Conservation (phyloP, 2,888 invertebrate genomes). For the Trypoxylon attenuatum region DNA sequence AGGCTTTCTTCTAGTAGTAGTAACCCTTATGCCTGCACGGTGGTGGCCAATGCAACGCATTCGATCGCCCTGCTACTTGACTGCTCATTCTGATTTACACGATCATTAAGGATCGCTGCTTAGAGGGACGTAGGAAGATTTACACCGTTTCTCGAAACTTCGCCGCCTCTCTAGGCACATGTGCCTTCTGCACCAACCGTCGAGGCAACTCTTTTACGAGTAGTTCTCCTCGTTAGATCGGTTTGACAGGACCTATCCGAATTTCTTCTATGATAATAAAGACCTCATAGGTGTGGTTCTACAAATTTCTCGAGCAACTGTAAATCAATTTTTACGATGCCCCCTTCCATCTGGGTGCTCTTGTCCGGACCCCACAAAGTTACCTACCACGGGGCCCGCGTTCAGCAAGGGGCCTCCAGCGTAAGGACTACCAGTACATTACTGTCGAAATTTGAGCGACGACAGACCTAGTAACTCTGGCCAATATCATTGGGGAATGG, state of each 20-base stretch:
- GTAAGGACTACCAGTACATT: no score
- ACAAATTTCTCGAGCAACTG: background rate
- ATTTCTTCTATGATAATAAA: constrained; percentile 18
- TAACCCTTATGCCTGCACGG: constrained; percentile 29
- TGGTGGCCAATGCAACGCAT: constrained; percentile 46
- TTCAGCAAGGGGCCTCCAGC: no score
- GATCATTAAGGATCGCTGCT: constrained; percentile 60
- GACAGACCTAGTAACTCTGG: no score
- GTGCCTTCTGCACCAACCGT: background rate
- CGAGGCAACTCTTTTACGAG: constrained; percentile 48
- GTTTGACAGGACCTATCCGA: constrained; percentile 18
- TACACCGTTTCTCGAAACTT: constrained; percentile 44
- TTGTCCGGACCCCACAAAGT: background rate
- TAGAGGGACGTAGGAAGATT: constrained; percentile 40
- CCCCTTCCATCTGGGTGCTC: background rate
- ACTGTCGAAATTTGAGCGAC: no score
- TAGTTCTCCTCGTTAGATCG: constrained; percentile 45
- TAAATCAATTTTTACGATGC: constrained; percentile 32
- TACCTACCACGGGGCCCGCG: background rate
- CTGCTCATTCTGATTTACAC: constrained; percentile 62
- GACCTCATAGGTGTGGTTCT: background rate
- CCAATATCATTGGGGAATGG: no score
- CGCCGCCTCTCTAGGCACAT: constrained; percentile 14
- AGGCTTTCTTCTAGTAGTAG: constrained; percentile 40
- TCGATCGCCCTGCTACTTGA: constrained; percentile 53